Evolutionary conservation across 2,888 invertebrate species (phyloP).

Genomic region (Leptinotarsa tumamoca): DNA sequence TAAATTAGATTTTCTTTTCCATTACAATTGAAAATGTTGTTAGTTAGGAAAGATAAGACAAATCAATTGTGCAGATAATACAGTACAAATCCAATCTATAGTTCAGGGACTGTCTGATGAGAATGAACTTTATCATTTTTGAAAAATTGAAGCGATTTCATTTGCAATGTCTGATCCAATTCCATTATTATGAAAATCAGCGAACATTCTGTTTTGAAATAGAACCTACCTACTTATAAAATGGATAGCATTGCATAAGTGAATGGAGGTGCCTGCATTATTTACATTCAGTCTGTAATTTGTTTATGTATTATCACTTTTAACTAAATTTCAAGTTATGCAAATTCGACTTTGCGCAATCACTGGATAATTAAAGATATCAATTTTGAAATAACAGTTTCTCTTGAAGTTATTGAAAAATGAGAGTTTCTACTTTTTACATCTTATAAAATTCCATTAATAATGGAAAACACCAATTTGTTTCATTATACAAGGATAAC

Average conservation of each 20-base stretch:
- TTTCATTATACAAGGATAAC: background rate
- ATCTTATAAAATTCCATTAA: background rate
- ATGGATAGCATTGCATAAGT: slow-evolving; percentile 8
- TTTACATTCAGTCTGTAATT: slow-evolving; percentile 19
- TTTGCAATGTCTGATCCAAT: background rate
- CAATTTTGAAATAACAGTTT: slow-evolving; percentile 7
- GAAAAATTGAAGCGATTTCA: background rate
- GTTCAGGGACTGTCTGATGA: too few species aligned
- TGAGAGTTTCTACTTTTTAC: background rate
- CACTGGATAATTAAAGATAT: slow-evolving; percentile 14
- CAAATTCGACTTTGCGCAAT: slow-evolving; percentile 24
- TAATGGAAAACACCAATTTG: too few species aligned
- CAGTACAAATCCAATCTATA: too few species aligned
- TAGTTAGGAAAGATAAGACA: too few species aligned
- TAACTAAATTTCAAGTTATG: slow-evolving; percentile 22
- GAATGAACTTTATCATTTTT: too few species aligned
- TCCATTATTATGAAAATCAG: background rate
- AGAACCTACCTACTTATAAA: slow-evolving; percentile 3
- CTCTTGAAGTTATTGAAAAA: background rate
- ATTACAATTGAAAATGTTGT: too few species aligned
- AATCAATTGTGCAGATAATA: too few species aligned
- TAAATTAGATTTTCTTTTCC: too few species aligned
- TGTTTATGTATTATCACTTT: slow-evolving; percentile 33
- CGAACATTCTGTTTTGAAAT: background rate
- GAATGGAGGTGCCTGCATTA: slow-evolving; percentile 32